Evolutionary conservation across 2,113 vertebrate species (phyloP), one percentile per base, ranked within the genome.

Genomic region (Myocastor coypus): DNA sequence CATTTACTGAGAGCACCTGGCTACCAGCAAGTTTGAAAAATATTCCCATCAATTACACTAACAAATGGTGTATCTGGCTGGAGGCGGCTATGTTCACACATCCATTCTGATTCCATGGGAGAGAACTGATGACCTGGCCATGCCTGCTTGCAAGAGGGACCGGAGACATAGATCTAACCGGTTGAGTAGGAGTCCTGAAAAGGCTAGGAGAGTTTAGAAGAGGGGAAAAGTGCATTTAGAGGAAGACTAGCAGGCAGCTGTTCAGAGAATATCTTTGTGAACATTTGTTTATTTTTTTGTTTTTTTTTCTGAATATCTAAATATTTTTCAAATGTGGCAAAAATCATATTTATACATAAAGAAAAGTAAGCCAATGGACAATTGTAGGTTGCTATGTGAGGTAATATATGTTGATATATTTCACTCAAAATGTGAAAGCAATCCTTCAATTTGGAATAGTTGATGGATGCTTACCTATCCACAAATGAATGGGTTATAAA

Each of bases 201-300:
- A 89, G 73, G 34, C 71, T 87, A 32, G 63, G 77, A 71, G 78
- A 68, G 28, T 89, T 87, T 82, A 16, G 11, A 63, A 66, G 57
- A 92, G 88, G 52, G 37, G 52, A 88, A 87, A 55, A 59, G 30
- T 64, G 19, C 34, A 66, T 87, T 66, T 93, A 14, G 14, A 57
- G 40, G 55, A 11, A 82, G 66, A n/a, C 32, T 89, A 87, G 42
- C 10, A 83, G 57, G 46, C 10, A 37, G 5, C 32, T 94, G 20
- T 92, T 93, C 10, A 91, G 69, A 92, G 24, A 85, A 68, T 73
- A 81, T 50, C 86, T 97, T 93, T 91, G 55, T 59, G 75, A 32
- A 50, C 46, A 46, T 46, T 46, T 46, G 46, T 46, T 46, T 46
- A n/a, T 52, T 7, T 7, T 52, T 52, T 7, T 55, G 12, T 14